Percentiles rank a stretch among this genome's conserved stretches.
phyloP scores from a whole-genome alignment of 2,888 invertebrate species.

The Stenolophus ochropezus region DNA sequence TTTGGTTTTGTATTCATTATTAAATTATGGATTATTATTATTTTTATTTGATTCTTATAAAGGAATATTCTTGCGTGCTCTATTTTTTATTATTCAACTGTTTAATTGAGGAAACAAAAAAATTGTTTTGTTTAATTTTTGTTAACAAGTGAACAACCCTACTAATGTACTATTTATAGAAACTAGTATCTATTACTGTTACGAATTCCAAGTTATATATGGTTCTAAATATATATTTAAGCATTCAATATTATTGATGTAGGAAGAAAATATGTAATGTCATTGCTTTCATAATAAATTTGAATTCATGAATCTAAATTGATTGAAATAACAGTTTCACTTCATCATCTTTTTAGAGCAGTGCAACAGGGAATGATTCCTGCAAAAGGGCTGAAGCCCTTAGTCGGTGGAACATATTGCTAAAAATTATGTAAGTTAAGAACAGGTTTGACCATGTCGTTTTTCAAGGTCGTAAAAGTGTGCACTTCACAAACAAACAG shows the following conservation, averaged over 20 bases:
- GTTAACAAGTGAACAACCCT: too few relatives aligned
- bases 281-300: not conserved
- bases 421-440: conserved; percentile 55
- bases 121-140: too few relatives aligned
- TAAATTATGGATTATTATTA: too few relatives aligned
- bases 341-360: not conserved
- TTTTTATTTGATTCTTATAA: too few relatives aligned
- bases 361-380: not conserved
- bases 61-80: too few relatives aligned
- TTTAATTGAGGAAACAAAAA: too few relatives aligned
- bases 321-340: not conserved
- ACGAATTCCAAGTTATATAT: not conserved
- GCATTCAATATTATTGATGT: not conserved
- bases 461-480: conserved; percentile 53
- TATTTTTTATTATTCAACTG: too few relatives aligned
- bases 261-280: not conserved
- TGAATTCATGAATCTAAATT: not conserved
- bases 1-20: too few relatives aligned
- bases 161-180: too few relatives aligned
- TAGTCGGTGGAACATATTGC: not conserved
- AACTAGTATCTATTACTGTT: too few relatives aligned
- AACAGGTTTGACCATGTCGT: conserved; percentile 53
- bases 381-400: not conserved
- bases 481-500: conserved; percentile 48
- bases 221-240: not conserved